These are phyloP conservation scores for Panthera leo DNA, from an alignment of 2,113 vertebrate species.

Conservation along the genomic window DNA sequence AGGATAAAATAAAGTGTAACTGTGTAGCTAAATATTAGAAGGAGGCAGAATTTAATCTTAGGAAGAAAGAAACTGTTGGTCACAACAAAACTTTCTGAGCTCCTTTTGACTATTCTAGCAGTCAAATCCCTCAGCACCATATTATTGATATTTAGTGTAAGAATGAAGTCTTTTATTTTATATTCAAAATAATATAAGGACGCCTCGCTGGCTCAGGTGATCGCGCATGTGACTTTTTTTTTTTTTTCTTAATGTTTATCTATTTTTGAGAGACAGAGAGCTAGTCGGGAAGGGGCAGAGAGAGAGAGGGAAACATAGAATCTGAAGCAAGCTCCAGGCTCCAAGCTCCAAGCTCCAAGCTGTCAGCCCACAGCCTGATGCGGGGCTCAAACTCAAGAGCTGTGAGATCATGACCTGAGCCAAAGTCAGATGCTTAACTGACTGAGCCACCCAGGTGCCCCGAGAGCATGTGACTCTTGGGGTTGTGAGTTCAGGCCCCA, in stretches of 20 bases:
- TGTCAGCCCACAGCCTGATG: too few species aligned
- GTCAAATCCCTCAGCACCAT: neutral
- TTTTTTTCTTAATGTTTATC: too few species aligned
- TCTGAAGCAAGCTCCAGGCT: too few species aligned
- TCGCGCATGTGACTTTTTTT: too few species aligned
- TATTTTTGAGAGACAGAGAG: too few species aligned
- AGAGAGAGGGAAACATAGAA: too few species aligned
- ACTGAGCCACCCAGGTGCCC: too few species aligned
- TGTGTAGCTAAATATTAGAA: conserved; percentile 8
- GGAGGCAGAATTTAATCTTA: neutral
- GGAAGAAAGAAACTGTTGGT: neutral
- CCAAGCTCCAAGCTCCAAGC: too few species aligned
- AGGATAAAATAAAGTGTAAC: neutral
- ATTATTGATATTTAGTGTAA: neutral
- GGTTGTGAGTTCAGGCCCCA: neutral
- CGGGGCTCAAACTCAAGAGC: too few species aligned
- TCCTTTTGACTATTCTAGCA: neutral
- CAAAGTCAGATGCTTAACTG: too few species aligned
- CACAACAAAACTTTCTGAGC: neutral
- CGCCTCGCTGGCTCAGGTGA: neutral
- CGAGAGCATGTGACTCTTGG: neutral
- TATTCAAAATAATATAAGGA: neutral
- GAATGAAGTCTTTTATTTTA: neutral
- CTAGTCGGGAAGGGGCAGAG: too few species aligned
- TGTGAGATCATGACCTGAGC: too few species aligned